These are phyloP conservation scores for Dasyurus viverrinus DNA, from an alignment of 2,113 vertebrate species.

Conservation along the genomic window DNA sequence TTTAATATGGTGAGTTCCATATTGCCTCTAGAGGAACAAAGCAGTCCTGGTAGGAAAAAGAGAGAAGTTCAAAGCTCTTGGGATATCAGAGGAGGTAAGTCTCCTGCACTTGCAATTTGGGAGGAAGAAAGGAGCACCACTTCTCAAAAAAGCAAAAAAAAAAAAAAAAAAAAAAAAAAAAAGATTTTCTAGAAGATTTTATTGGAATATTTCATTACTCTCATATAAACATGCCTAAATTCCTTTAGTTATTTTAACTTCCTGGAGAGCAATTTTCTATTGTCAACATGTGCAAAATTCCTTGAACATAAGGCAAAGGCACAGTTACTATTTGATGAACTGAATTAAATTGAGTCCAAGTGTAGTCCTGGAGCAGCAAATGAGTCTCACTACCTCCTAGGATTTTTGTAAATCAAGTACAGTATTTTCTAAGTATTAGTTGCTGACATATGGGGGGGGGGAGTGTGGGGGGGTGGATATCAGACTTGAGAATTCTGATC, in stretches of 20 bases:
- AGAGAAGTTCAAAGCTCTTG: background rate
- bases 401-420: background rate
- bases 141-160: background rate
- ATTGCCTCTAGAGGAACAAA: background rate
- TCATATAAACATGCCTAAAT: background rate
- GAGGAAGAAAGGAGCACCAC: background rate
- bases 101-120: background rate
- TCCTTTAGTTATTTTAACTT: background rate
- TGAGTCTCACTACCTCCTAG: background rate
- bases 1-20: background rate
- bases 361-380: background rate
- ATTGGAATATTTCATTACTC: background rate
- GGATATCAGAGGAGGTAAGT: background rate
- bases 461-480: no score
- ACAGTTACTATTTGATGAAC: no score
- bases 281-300: background rate
- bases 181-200: background rate
- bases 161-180: background rate
- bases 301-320: background rate
- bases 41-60: background rate
- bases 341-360: background rate
- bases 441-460: background rate
- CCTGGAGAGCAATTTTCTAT: background rate
- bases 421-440: background rate
- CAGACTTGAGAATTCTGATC: background rate